Evolutionary conservation across 2,888 invertebrate species (phyloP).

Genomic region (Gerris lacustris): DNA sequence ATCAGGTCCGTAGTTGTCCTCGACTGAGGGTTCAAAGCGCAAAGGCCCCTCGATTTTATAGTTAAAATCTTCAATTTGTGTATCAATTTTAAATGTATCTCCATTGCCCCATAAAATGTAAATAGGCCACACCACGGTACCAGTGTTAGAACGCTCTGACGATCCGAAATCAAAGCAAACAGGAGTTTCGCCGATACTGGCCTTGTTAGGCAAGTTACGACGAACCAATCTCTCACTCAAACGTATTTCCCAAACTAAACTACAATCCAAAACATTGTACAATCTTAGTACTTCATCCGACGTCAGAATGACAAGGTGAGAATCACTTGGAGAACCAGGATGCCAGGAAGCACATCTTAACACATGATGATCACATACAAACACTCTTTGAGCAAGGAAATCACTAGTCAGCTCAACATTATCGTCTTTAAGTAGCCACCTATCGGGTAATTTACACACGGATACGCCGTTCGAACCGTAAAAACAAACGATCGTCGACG

Average conservation of each 20-base stretch:
- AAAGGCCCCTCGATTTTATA: conserved; percentile 51
- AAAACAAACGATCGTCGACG: conserved; percentile 53
- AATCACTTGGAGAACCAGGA: conserved; percentile 62
- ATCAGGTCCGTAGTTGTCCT: conserved; percentile 75
- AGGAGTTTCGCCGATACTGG: conserved; percentile 67
- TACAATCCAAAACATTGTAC: conserved; percentile 37
- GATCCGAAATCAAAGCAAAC: conserved; percentile 76
- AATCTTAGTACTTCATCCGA: conserved; percentile 79
- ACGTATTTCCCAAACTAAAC: conserved; percentile 19
- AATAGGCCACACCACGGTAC: conserved; percentile 53
- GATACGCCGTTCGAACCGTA: conserved; percentile 58
- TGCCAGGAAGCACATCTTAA: conserved; percentile 73
- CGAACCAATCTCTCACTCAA: conserved; percentile 32
- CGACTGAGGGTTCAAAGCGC: conserved; percentile 62
- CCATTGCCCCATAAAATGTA: conserved; percentile 74
- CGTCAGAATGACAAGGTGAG: conserved; percentile 64
- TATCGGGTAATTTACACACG: conserved; percentile 56
- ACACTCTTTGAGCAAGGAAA: conserved; percentile 18
- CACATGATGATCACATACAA: conserved; percentile 36
- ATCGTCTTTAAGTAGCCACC: conserved; percentile 56
- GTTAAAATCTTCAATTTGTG: conserved; percentile 27
- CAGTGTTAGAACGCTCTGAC: conserved; percentile 6
- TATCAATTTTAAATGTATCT: conserved; percentile 49
- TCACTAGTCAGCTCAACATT: conserved; percentile 50
- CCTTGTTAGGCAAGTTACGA: conserved; percentile 41